phyloP scores from a whole-genome alignment of 2,888 invertebrate species.

The Drosophila quinaria region DNA sequence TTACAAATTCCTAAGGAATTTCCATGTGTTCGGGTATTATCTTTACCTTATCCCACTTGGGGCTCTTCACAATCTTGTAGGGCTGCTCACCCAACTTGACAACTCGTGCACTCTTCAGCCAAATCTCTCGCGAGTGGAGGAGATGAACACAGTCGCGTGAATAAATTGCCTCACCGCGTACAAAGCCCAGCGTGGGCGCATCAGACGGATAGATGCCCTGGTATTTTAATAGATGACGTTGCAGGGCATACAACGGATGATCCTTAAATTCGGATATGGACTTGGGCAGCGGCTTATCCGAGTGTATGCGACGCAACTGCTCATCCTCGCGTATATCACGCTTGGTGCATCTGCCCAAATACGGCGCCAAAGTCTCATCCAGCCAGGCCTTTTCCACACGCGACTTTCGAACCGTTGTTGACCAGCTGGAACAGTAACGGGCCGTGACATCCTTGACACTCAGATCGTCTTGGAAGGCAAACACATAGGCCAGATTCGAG shows the following conservation, averaged over 20 bases:
- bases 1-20: too few species aligned
- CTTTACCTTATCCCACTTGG: constrained; percentile 94
- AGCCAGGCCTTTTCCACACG: constrained; percentile 93
- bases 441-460: constrained; percentile 95
- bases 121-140: constrained; percentile 95
- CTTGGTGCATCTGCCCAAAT: constrained; percentile 86
- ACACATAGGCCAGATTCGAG: constrained; percentile 92
- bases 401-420: constrained; percentile 92
- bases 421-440: constrained; percentile 94
- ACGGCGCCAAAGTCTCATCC: constrained; percentile 88
- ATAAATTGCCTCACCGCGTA: constrained; percentile 94
- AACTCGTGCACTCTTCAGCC: constrained; percentile 96
- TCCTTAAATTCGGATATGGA: constrained; percentile 95
- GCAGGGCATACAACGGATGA: constrained; percentile 96
- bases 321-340: constrained; percentile 92
- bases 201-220: constrained; percentile 97
- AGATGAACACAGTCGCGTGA: constrained; percentile 94
- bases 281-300: constrained; percentile 95
- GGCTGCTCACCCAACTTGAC: constrained; percentile 94
- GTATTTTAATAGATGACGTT: constrained; percentile 96
- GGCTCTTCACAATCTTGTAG: constrained; percentile 97
- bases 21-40: constrained; percentile 85
- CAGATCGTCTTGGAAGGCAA: constrained; percentile 94
- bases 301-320: constrained; percentile 89
- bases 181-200: constrained; percentile 92